Conservation (phyloP, 2,888 invertebrate species). For the Tetragonisca angustula region DNA sequence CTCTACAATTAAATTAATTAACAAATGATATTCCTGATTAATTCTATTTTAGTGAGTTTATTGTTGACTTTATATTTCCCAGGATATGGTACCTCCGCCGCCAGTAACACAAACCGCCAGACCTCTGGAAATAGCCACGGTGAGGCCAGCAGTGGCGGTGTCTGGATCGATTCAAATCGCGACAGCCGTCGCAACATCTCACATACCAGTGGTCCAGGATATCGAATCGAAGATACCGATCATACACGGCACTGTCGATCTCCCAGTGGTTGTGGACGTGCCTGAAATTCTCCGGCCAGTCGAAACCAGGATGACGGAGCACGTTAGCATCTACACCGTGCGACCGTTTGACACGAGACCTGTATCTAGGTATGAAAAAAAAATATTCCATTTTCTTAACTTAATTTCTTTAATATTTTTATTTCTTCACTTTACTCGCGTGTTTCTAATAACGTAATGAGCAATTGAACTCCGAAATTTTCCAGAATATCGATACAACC, state of each 20-base stretch:
- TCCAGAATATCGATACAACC: slow-evolving; percentile 75
- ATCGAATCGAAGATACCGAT: slow-evolving; percentile 82
- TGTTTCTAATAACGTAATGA: neutral
- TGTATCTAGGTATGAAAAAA: slow-evolving; percentile 72
- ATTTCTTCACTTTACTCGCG: neutral
- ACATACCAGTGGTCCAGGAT: slow-evolving; percentile 80
- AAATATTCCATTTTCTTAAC: too few relatives aligned
- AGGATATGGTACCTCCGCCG: slow-evolving; percentile 82
- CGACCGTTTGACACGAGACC: slow-evolving; percentile 80
- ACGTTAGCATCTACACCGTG: slow-evolving; percentile 80
- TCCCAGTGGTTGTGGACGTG: slow-evolving; percentile 80
- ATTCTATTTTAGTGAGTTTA: neutral
- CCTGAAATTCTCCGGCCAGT: slow-evolving; percentile 76
- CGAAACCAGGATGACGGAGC: slow-evolving; percentile 76
- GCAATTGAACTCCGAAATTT: neutral
- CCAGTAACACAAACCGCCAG: slow-evolving; percentile 72
- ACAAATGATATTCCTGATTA: neutral
- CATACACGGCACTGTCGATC: slow-evolving; percentile 82
- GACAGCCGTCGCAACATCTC: slow-evolving; percentile 81
- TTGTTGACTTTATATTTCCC: neutral
- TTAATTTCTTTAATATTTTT: too few relatives aligned
- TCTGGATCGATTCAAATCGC: slow-evolving; percentile 82
- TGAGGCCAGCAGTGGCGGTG: slow-evolving; percentile 79
- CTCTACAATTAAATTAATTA: neutral
- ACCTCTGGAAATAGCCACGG: slow-evolving; percentile 76